Evolutionary conservation across 2,797 vertebrate genomes (phyloP).

Genomic region (Crax fasciolata): DNA sequence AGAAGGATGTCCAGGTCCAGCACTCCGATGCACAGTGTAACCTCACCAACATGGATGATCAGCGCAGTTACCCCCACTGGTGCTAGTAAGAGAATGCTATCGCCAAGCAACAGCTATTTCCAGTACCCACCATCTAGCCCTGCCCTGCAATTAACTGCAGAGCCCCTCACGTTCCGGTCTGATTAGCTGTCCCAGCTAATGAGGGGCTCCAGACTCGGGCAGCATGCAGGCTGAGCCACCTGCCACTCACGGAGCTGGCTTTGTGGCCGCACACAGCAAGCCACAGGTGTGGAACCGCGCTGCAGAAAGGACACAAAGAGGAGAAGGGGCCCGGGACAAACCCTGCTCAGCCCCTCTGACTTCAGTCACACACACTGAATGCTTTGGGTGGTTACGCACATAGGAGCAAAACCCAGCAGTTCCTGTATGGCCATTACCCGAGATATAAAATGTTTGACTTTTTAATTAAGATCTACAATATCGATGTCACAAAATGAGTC

Average conservation of each 20-base stretch:
- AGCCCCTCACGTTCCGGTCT: constrained; percentile 39
- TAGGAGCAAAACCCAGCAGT: constrained; percentile 46
- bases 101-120: constrained; percentile 28
- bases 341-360: neutral
- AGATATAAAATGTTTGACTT: constrained; percentile 71
- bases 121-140: neutral
- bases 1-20: neutral
- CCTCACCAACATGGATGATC: neutral
- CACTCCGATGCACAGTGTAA: neutral
- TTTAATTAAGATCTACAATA: constrained; percentile 78
- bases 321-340: neutral
- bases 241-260: neutral
- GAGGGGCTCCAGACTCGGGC: constrained; percentile 25
- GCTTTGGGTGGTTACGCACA: constrained; percentile 62
- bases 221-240: constrained; percentile 10
- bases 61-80: neutral
- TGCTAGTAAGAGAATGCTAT: neutral
- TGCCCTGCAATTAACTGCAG: constrained; percentile 47
- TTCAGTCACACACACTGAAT: constrained; percentile 19
- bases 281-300: constrained; percentile 40
- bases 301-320: constrained; percentile 21
- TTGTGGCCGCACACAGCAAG: neutral
- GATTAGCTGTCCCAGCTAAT: constrained; percentile 42
- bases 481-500: constrained; percentile 72
- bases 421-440: constrained; percentile 73